Conservation (phyloP, 2,888 invertebrate species). For the Eilema griseolum region DNA sequence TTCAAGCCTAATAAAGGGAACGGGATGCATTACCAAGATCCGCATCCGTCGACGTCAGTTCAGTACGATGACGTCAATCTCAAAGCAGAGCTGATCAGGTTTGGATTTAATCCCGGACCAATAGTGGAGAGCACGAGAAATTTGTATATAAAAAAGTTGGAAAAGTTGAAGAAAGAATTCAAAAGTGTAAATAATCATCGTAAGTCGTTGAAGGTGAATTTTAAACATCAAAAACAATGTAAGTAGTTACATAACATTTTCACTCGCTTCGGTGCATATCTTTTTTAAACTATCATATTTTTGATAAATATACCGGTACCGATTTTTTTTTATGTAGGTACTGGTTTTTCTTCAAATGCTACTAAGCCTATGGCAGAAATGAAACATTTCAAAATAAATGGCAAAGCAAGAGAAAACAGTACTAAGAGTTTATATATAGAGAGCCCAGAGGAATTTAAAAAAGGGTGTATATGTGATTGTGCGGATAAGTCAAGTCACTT, state of each 20-base stretch:
- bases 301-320: too few species aligned
- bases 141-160: not conserved
- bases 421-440: too few species aligned
- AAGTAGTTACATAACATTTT: not conserved
- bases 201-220: not conserved
- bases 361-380: not conserved
- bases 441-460: too few species aligned
- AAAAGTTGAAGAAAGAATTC: conserved; percentile 1
- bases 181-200: not conserved
- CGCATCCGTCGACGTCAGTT: not conserved
- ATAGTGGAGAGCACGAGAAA: not conserved
- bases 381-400: not conserved
- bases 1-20: not conserved
- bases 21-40: not conserved
- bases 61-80: not conserved
- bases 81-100: not conserved
- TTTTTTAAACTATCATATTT: too few species aligned
- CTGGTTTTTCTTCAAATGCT: not conserved
- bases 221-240: not conserved
- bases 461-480: too few species aligned
- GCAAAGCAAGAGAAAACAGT: too few species aligned
- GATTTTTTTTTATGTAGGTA: not conserved
- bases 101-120: not conserved
- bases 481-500: too few species aligned
- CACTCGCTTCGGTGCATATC: too few species aligned